These are phyloP conservation scores for Tetrao urogallus DNA, from an alignment of 2,113 vertebrate genomes.

Conservation along the genomic window DNA sequence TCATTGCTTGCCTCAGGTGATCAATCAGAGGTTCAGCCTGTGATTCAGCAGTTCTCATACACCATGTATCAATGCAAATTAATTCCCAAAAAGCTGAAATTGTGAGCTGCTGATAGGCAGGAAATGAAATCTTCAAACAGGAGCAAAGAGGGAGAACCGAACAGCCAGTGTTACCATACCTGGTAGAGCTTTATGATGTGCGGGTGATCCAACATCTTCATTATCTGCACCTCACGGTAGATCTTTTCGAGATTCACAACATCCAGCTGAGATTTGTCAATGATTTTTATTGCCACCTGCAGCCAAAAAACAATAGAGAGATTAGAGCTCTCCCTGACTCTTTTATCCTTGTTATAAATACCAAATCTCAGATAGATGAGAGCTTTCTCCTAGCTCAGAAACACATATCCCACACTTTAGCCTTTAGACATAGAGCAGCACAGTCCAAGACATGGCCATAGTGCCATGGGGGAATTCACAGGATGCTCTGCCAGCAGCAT, in stretches of 20 bases:
- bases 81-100: background rate
- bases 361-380: background rate
- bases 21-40: too few species aligned
- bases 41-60: too few species aligned
- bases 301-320: constrained; percentile 46
- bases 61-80: background rate
- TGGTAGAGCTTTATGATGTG: constrained; percentile 99
- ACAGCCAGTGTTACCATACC: constrained; percentile 68
- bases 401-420: background rate
- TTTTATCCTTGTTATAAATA: background rate
- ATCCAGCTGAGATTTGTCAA: constrained; percentile 97
- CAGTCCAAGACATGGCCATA: background rate
- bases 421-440: background rate
- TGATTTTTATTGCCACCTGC: constrained; percentile 99
- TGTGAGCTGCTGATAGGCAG: background rate
- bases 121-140: background rate
- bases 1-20: too few species aligned
- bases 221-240: constrained; percentile 97
- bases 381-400: background rate
- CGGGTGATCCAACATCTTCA: constrained; percentile 97
- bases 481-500: background rate
- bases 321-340: background rate
- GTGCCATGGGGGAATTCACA: background rate
- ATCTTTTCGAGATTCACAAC: constrained; percentile 97
- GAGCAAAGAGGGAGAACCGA: background rate